Percentiles rank a stretch among this genome's conserved stretches.
phyloP scores from a whole-genome alignment of 2,797 vertebrate species.

The Lemur catta region DNA sequence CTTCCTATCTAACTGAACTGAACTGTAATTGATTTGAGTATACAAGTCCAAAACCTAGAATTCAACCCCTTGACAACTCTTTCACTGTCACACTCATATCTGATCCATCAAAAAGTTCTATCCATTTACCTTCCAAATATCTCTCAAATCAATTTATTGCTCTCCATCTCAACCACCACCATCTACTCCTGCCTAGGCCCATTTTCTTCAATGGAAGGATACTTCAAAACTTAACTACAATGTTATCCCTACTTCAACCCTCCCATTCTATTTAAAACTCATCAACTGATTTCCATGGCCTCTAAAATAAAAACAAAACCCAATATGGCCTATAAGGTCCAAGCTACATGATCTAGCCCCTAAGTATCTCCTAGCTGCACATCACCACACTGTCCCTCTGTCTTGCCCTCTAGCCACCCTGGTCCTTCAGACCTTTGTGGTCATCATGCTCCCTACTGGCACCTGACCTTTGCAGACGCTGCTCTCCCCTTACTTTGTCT shows the following conservation, averaged over 20 bases:
- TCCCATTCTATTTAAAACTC: background rate
- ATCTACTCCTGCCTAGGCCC: background rate
- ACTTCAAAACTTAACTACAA: background rate
- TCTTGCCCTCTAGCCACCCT: background rate
- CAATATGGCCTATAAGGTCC: background rate
- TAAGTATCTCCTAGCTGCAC: background rate
- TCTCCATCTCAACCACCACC: background rate
- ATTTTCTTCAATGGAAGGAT: constrained; percentile 15
- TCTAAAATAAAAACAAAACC: constrained; percentile 32
- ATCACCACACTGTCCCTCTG: background rate
- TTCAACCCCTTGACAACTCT: background rate
- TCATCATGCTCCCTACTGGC: background rate
- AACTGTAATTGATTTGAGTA: background rate
- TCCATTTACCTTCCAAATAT: background rate
- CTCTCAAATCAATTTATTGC: background rate
- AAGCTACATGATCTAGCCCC: background rate
- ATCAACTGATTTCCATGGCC: background rate
- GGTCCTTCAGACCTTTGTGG: background rate
- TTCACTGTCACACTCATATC: background rate
- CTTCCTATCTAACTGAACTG: background rate
- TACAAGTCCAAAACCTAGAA: constrained; percentile 13
- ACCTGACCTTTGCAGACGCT: background rate
- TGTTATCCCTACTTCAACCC: background rate
- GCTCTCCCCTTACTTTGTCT: background rate
- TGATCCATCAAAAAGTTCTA: background rate